Base-by-base conservation (phyloP, 2,113 vertebrate species). In the Melanerpes aurifrons region DNA sequence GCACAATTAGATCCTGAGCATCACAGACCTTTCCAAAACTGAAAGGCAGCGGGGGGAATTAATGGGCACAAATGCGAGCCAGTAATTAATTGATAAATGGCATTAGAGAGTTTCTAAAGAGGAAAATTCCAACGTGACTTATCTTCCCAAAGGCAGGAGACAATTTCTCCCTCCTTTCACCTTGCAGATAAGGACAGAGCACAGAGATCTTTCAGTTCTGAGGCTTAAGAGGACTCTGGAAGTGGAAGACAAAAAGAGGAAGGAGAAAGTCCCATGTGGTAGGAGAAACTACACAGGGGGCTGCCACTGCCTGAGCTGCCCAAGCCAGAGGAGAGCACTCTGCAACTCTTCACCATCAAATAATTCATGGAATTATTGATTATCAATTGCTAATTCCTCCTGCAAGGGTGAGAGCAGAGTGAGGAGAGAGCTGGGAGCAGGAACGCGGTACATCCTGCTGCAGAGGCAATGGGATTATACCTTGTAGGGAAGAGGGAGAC, bases 11-110 rank as follows among this genome's bases (percentile, higher is more conserved):
- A 90, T 74, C 82, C 87, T 3, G 66, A 93, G 89, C 86, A 58
- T 29, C 64, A 37, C 87, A 92, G 93, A 45, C 77, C 91, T 90
- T 92, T 59, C 92, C 80, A 45, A 81, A 92, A 80, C 17, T 18
- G 76, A 85, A 94, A 95, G 89, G 22, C 86, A 90, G 95, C 90
- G 35, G 40, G 31, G 85, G 93, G 93, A 95, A 97, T 97, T 96
- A 94, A 95, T 53, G 87, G 94, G 63, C 87, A 61, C 61, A 86
- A 91, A 93, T 43, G 89, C 87, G 95, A 93, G n/a, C 75, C 68
- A 64, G 91, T 94, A 97, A 97, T 97, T 97, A 96, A 97, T 96
- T 95, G 97, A 97, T 97, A 97, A 97, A 96, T 86, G 78, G 89
- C 89, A 89, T 92, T 61, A 91, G 66, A 91, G 93, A 92, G 87